Base-by-base conservation (phyloP, 2,888 invertebrate genomes). In the Pegoplata infirma region DNA sequence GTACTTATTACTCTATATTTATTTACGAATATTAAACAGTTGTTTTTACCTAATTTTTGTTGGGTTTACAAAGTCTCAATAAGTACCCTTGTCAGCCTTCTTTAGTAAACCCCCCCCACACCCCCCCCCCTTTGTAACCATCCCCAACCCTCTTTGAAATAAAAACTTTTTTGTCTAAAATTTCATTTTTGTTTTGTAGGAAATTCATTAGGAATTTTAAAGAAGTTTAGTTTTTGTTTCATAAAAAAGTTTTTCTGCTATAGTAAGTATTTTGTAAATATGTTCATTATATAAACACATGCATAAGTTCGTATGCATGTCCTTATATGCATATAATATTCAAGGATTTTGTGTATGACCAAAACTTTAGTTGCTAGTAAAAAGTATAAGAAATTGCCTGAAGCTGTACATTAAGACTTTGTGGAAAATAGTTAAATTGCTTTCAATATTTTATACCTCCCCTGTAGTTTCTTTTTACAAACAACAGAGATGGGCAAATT, bases 191-290 rank as follows among this genome's bases (percentile, higher is more conserved):
- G 14, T 40, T 67, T 76, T 51, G 49, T 73, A 69, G 74, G 73
- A 75, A 81, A 82, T 82, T 81, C 77, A 81, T 82, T 82, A 73
- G 82, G 68, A 82, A 82, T 81, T 82, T 81, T 68, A 79, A 78
- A 82, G 82, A 82, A 82, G 79, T 81, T 82, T 79, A 69, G 61
- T 72, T 79, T 46, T 36, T 64, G 17, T 47, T 47, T 16, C 4
- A 16, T 47, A 19, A 17, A 5, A 47, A 2, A 14, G 46, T 17
- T 46, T 47, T 17, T n/a, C n/a, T n/a, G n/a, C n/a, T 46, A 46
- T 17, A 46, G 46, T 44, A 44, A 44, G 8, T 5, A 46, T 19
- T 40, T 40, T 19, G 17, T 19, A 19, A 4, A 47, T 47, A 19
- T 47, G 19, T 47, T 17, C 17, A 19, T 47, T 47, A 19, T 10